Base-by-base conservation (phyloP, 2,113 vertebrate species). In the Otolemur garnettii region DNA sequence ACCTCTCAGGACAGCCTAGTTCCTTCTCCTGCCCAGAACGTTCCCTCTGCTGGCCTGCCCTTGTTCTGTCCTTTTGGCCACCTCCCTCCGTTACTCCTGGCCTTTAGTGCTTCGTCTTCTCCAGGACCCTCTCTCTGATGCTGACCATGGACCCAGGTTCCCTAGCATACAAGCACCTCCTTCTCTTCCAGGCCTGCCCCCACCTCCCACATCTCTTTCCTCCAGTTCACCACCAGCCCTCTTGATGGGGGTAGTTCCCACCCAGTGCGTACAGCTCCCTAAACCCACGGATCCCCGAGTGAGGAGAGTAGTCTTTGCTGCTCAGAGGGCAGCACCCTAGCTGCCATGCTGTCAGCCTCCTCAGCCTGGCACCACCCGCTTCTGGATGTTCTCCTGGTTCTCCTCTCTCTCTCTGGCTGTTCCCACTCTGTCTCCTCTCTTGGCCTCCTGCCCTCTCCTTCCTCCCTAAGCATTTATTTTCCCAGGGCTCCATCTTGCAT, bases 221-320 rank as follows among this genome's bases (percentile, higher is more conserved):
- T 72, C 5, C 10, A n/a, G 0, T 0, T 81, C n/a, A 53, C 24
- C 60, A 2, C 22, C 12, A 42, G 57, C n/a, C 53, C 35, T 50
- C n/a, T 50, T 2, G 3, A 14, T 21, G 5, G 53, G 22, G 22
- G 42, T 5, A 2, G 68, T 57, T 82, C 79, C 88, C 42, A 60
- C 79, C 85, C 42, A 60, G 55, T 33, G 17, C 12, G 3, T 1
- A 19, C 9, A 18, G 62, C 50, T 72, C 77, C 59, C n/a, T 22
- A 33, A 42, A 22, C 42, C 33, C 59, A 3, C 26, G 1, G 13
- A 1, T 10, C 22, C 21, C 28, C 55, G 5, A 2, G 14, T 0
- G 28, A 21, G 4, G 69, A 59, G 42, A 77, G 60, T 8, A 45
- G 42, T 75, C 33, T 30, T 26, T 35, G 66, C 21, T 10, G 17